A percentile compares a stretch with the other conserved stretches of the same genome.
Evolutionary conservation across 1,140 invertebrate species (phyloP).

Genomic region (Pararge aegeria): DNA sequence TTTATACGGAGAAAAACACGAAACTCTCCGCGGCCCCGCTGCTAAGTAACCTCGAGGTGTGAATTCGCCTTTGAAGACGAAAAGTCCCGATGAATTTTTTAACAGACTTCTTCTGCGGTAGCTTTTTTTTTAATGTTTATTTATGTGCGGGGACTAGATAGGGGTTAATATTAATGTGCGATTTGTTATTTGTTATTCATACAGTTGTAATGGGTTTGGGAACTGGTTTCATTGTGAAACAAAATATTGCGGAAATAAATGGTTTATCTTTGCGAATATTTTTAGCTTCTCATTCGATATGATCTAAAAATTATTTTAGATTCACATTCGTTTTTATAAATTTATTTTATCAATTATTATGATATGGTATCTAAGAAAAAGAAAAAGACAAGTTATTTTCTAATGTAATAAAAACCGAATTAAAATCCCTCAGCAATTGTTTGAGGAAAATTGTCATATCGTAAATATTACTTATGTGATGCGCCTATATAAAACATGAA

Average conservation of each 20-base stretch:
- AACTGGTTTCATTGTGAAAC: background rate
- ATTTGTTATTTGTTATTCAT: slow-evolving; percentile 13
- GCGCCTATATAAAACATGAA: no score
- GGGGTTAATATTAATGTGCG: slow-evolving; percentile 5
- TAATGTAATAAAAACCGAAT: no score
- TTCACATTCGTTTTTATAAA: no score
- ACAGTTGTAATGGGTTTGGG: slow-evolving; percentile 11
- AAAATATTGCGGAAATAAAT: background rate
- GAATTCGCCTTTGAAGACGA: background rate
- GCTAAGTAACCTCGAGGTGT: slow-evolving; percentile 4
- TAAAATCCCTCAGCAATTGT: no score
- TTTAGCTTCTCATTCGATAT: no score
- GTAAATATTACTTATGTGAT: no score
- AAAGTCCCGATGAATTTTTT: slow-evolving; percentile 9
- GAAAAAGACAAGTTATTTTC: no score
- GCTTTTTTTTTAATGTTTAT: slow-evolving; percentile 9
- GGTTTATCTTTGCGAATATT: no score
- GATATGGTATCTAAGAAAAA: no score
- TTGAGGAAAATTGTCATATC: no score
- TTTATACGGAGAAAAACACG: slow-evolving; percentile 12
- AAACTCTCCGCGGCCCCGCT: slow-evolving; percentile 4
- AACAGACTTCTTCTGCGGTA: slow-evolving; percentile 4
- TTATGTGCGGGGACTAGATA: slow-evolving; percentile 2
- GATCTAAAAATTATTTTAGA: no score
- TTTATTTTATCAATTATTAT: no score